Percentiles rank a stretch among this genome's conserved stretches.
phyloP scores from a whole-genome alignment of 2,888 invertebrate genomes.

The Hemicrepidius hirtus region DNA sequence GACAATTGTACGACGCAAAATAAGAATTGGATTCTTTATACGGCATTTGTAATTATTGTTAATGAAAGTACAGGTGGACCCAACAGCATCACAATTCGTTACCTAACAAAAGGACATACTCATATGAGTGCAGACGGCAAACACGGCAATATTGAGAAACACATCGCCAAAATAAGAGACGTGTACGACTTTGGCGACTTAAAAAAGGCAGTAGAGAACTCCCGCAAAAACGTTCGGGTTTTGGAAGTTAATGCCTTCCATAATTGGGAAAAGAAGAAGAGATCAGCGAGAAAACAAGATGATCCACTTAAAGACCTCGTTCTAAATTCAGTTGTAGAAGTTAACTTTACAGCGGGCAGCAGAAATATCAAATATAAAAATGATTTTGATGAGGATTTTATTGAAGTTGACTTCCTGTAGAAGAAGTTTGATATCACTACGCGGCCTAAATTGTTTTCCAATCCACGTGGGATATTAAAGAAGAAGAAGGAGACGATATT shows the following conservation, averaged over 20 bases:
- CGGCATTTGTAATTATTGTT: conserved; percentile 16
- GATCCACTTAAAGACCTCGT: not conserved
- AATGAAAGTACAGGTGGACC: conserved; percentile 14
- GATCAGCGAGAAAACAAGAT: not conserved
- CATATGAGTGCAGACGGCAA: conserved; percentile 24
- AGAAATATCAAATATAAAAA: conserved; percentile 24
- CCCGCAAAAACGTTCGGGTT: conserved; percentile 24
- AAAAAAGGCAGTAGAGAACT: conserved; percentile 13
- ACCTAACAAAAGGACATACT: conserved; percentile 36
- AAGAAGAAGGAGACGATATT: conserved; percentile 18
- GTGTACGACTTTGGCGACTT: conserved; percentile 23
- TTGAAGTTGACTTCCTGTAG: conserved; percentile 12
- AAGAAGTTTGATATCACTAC: conserved; percentile 5
- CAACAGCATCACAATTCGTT: conserved; percentile 3
- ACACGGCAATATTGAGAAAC: conserved; percentile 28
- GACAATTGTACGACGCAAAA: conserved; percentile 39
- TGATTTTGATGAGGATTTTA: conserved; percentile 13
- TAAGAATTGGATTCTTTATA: conserved; percentile 33
- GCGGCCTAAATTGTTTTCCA: not conserved
- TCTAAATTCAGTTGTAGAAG: not conserved
- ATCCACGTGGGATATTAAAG: conserved; percentile 21
- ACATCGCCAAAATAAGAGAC: conserved; percentile 10
- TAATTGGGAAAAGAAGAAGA: not conserved
- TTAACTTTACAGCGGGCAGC: not conserved
- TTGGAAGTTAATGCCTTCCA: conserved; percentile 14